A percentile compares a stretch with the other conserved stretches of the same genome.
These are phyloP conservation scores for Lasius fuliginosus DNA, from an alignment of 2,888 invertebrate genomes.

Conservation along the genomic window DNA sequence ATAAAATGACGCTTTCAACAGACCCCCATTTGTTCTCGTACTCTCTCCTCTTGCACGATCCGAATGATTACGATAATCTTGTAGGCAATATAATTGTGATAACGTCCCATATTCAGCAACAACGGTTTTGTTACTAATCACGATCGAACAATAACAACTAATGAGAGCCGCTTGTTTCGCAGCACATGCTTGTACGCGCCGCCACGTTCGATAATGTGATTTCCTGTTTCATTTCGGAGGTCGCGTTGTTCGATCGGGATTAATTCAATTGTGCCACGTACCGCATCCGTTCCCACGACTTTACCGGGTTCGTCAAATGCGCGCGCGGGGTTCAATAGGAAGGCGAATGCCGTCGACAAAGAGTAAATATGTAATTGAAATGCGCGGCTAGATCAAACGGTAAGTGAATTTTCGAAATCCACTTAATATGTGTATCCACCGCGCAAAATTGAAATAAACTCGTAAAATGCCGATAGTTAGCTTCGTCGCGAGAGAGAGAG, in stretches of 20 bases:
- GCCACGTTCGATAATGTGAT: constrained; percentile 69
- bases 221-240: constrained; percentile 73
- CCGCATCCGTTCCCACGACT: constrained; percentile 72
- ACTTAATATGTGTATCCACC: constrained; percentile 65
- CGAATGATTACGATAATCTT: constrained; percentile 28
- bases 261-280: constrained; percentile 73
- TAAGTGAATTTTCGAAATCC: constrained; percentile 75
- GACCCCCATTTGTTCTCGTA: too few relatives aligned
- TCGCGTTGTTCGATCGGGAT: constrained; percentile 75
- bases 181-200: constrained; percentile 58
- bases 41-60: neutral
- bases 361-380: constrained; percentile 76
- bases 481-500: neutral
- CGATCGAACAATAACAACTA: constrained; percentile 66
- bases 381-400: constrained; percentile 67
- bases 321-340: constrained; percentile 37
- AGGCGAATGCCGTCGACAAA: constrained; percentile 64
- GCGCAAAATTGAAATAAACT: constrained; percentile 69
- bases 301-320: constrained; percentile 58
- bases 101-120: constrained; percentile 44
- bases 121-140: constrained; percentile 51
- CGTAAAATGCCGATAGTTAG: constrained; percentile 23
- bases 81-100: constrained; percentile 44
- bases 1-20: constrained; percentile 11
- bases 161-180: constrained; percentile 66